Evolutionary conservation across 2,113 vertebrate genomes (phyloP).

Genomic region (Carettochelys insculpta): DNA sequence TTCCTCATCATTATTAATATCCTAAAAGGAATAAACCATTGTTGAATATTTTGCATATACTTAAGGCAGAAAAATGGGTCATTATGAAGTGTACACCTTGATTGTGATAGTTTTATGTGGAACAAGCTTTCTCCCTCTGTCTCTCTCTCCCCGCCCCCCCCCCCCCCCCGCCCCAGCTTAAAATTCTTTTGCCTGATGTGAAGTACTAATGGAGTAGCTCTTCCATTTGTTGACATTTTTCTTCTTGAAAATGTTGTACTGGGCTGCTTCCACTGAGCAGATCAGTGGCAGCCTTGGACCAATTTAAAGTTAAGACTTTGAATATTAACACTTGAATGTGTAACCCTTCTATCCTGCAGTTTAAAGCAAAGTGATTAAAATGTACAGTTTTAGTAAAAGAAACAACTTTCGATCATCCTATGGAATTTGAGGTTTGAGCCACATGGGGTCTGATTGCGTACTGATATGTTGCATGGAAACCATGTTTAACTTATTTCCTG

Average conservation of each 20-base stretch:
- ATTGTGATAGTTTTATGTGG: rapidly evolving
- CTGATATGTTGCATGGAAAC: background rate
- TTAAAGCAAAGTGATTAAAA: background rate
- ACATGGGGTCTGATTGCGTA: background rate
- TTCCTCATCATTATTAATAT: slow-evolving; percentile 15
- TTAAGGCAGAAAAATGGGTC: background rate
- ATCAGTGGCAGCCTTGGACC: background rate
- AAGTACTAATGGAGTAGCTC: rapidly evolving
- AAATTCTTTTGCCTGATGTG: rapidly evolving
- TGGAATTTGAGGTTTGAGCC: background rate
- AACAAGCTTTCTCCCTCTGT: background rate
- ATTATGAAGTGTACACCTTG: background rate
- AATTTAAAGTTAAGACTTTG: background rate
- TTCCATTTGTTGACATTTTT: background rate
- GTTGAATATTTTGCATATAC: slow-evolving; percentile 27
- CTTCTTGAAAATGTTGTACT: rapidly evolving
- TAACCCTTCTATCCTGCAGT: background rate
- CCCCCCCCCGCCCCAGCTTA: no score
- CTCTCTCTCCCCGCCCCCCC: no score
- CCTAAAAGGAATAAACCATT: slow-evolving; percentile 57
- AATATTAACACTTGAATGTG: background rate
- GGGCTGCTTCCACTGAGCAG: background rate
- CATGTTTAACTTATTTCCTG: background rate
- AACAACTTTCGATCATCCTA: background rate
- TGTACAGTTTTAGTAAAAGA: background rate